phyloP scores from a whole-genome alignment of 1,140 invertebrate species.

The Paraescarpia echinospica region DNA sequence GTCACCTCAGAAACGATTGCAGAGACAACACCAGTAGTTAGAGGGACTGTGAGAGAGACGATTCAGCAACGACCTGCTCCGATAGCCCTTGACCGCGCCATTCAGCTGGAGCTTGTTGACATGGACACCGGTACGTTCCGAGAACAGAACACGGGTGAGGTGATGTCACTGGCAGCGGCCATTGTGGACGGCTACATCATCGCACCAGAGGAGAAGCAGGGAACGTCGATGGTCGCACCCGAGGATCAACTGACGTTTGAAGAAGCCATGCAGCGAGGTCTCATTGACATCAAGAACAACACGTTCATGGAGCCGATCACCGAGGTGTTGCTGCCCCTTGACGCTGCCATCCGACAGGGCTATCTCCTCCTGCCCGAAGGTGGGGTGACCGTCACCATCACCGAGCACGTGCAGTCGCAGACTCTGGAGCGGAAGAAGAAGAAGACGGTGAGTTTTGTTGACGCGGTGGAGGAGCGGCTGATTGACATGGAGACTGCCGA shows the following conservation, averaged over 20 bases:
- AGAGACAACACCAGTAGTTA: background rate
- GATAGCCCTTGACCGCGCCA: constrained; percentile 23
- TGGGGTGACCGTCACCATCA: constrained; percentile 24
- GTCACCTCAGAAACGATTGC: background rate
- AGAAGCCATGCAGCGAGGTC: constrained; percentile 43
- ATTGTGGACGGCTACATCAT: constrained; percentile 26
- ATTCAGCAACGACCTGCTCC: background rate
- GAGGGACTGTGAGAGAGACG: background rate
- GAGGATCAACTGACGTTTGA: constrained; percentile 29
- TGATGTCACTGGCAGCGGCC: constrained; percentile 54
- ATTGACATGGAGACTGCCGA: constrained; percentile 70
- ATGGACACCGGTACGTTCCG: constrained; percentile 79
- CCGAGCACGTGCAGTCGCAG: constrained; percentile 4
- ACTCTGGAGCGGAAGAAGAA: background rate
- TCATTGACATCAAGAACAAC: constrained; percentile 68
- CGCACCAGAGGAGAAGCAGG: constrained; percentile 16
- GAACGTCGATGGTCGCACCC: background rate
- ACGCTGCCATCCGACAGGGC: constrained; percentile 70
- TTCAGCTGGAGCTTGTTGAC: constrained; percentile 74
- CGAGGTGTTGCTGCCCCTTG: constrained; percentile 70
- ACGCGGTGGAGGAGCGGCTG: constrained; percentile 29
- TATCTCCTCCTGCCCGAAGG: constrained; percentile 24
- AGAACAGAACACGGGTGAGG: constrained; percentile 71
- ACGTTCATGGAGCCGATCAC: constrained; percentile 77
- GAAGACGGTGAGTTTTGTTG: constrained; percentile 2